phyloP scores from a whole-genome alignment of 2,797 vertebrate species.

The Tachyglossus aculeatus region DNA sequence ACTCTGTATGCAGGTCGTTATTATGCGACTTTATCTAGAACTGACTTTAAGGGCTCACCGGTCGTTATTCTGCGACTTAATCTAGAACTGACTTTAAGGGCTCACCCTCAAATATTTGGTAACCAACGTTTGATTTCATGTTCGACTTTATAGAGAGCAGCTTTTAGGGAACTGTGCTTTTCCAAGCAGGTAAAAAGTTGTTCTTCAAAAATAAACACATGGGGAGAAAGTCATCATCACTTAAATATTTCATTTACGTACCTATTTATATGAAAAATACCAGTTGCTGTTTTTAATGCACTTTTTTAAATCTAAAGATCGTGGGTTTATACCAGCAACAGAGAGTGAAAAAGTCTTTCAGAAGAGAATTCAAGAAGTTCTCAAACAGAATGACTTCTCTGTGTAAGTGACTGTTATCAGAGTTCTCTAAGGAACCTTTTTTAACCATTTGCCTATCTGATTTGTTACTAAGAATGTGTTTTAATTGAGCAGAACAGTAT shows the following conservation, averaged over 20 bases:
- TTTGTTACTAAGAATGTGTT: constrained; percentile 62
- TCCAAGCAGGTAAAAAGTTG: constrained; percentile 24
- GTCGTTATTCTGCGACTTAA: constrained; percentile 19
- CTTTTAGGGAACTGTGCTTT: constrained; percentile 2
- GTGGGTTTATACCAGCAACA: constrained; percentile 78
- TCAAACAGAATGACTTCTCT: constrained; percentile 90
- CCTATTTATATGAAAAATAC: background rate
- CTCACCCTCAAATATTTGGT: constrained; percentile 26
- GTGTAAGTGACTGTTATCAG: constrained; percentile 82
- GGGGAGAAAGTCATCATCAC: background rate
- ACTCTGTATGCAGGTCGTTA: constrained; percentile 9
- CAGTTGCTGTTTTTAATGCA: constrained; percentile 34
- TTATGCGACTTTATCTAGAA: constrained; percentile 23
- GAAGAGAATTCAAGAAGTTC: constrained; percentile 91
- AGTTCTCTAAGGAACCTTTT: constrained; percentile 35
- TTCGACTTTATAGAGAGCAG: constrained; percentile 24
- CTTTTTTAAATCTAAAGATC: constrained; percentile 83
- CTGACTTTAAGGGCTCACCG: constrained; percentile 8
- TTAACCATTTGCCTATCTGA: constrained; percentile 34
- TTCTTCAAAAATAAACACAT: constrained; percentile 67
- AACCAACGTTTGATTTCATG: constrained; percentile 24
- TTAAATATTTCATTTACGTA: constrained; percentile 40
- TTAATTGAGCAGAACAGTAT: constrained; percentile 82
- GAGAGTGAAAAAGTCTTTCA: constrained; percentile 93
- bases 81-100: constrained; percentile 10